A percentile compares a stretch with the other conserved stretches of the same genome.
Evolutionary conservation across 2,888 invertebrate genomes (phyloP).

Genomic region (Agrypnus murinus): DNA sequence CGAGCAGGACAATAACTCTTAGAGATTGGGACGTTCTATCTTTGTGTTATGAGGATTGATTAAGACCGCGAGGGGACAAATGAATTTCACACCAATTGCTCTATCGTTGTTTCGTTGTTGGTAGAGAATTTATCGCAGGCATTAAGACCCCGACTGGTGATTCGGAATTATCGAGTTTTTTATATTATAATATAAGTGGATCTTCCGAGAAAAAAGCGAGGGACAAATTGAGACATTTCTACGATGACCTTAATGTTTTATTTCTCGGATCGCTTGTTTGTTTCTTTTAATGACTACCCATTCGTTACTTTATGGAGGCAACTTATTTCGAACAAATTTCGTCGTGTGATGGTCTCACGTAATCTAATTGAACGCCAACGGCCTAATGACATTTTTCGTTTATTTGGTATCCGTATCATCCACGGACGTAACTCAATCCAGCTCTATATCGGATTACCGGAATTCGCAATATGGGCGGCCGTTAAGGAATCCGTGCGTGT

Average conservation of each 20-base stretch:
- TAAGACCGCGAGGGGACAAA: slow-evolving; percentile 68
- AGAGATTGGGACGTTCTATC: slow-evolving; percentile 68
- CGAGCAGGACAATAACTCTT: slow-evolving; percentile 66
- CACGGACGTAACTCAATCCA: slow-evolving; percentile 68
- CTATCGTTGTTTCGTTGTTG: slow-evolving; percentile 67
- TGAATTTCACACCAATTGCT: slow-evolving; percentile 71
- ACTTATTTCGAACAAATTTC: slow-evolving; percentile 61
- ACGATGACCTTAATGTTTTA: slow-evolving; percentile 59
- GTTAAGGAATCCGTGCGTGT: slow-evolving; percentile 68
- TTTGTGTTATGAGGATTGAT: slow-evolving; percentile 70
- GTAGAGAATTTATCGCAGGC: slow-evolving; percentile 66
- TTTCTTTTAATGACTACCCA: slow-evolving; percentile 55
- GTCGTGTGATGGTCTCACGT: slow-evolving; percentile 62
- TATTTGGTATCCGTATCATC: slow-evolving; percentile 66
- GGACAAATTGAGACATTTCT: slow-evolving; percentile 65
- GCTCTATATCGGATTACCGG: slow-evolving; percentile 68
- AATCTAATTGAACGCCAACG: slow-evolving; percentile 68
- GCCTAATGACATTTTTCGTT: slow-evolving; percentile 69
- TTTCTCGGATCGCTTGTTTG: slow-evolving; percentile 55
- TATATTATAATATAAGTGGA: slow-evolving; percentile 60
- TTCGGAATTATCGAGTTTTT: slow-evolving; percentile 57
- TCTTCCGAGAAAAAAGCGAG: slow-evolving; percentile 54
- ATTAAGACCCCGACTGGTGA: slow-evolving; percentile 59
- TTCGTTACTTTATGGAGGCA: slow-evolving; percentile 53
- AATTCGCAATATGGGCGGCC: slow-evolving; percentile 68